Base-by-base conservation (phyloP, 2,888 invertebrate genomes). In the Platerodrilus igneus region DNA sequence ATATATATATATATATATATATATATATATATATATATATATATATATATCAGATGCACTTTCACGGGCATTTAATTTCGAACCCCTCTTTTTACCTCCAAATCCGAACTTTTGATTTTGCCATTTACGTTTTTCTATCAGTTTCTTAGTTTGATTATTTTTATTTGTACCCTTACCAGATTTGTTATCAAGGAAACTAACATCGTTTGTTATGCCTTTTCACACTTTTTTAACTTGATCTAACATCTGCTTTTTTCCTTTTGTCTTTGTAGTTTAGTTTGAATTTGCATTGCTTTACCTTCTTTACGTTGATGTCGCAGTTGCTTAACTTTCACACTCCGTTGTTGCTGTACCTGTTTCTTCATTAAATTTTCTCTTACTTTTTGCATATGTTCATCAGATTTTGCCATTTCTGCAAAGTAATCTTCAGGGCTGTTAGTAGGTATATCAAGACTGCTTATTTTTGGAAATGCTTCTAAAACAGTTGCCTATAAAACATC, bases 321-420 rank as follows among this genome's bases (percentile, higher is more conserved):
- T 59, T 94, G 90, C 50, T 88, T 79, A 0, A 93, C 86, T 62
- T 92, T 87, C 63, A 97, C 96, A 0, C 87, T 85, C 50, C 87
- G 78, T 35, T 93, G 88, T 52, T 89, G 84, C 8, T 84, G 81
- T 8, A 82, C 78, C 60, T 96, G 88, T 61, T 90, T 89, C 14
- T 86, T 79, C 71, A 90, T 75, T 16, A 95, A 66, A 58, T 83
- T 85, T 59, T 85, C 77, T 29, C 92, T 77, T 0, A 94, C 83
- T 69, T 93, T 95, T 59, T 94, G 92, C 99, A 99, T 99, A 59
- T 99, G 99, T 18, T 79, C 81, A 69, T 99, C 99, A 8, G 89
- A 77, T 67, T 99, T 99, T 0, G 92, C 93, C 99, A 99, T 99
- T 74, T 99, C 92, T 0, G 97, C 99, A 70, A 95, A 97, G 67